Base-by-base conservation (phyloP, 2,113 vertebrate genomes). In the Prionailurus bengalensis region DNA sequence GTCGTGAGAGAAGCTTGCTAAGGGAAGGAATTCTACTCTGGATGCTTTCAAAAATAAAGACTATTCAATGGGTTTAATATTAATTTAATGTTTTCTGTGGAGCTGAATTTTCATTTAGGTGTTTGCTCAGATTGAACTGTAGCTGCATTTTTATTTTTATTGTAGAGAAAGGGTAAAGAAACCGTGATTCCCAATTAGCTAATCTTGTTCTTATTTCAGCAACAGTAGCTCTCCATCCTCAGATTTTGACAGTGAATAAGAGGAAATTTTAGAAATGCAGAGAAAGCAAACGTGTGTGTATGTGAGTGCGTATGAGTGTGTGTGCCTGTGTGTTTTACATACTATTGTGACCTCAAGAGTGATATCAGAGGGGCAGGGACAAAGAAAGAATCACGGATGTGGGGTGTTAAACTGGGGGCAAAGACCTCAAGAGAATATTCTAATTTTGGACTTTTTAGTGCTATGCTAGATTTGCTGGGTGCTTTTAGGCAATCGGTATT, bases 31-130 rank as follows among this genome's bases (percentile, higher is more conserved):
- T 96, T 88, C 82, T 96, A 39, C 42, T 53, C 9, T 8, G 15
- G 93, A 39, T 79, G 73, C 51, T 95, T 81, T 90, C 0, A 65
- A 85, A 96, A 88, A 55, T 55, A 93, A 82, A 55, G 63, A 61
- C 21, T 61, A 11, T 61, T 90, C 82, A 88, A 42, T 81, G 29
- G n/a, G 68, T 63, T 94, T 89, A 61, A 66, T 84, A 33, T 66
- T 39, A 55, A n/a, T 39, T 65, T 58, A 87, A 65, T 58, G 31
- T 61, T 92, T 93, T 89, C 29, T 8, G 42, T n/a, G 82, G 71
- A 53, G 90, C 3, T 76, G 65, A 86, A 65, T 87, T 89, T 93
- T 91, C 42, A 31, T 58, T 91, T 36, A 70, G 15, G 5, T 31
- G 7, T 92, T 96, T 45, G 25, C 36, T 80, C 91, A 76, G 42